Evolutionary conservation across 2,888 invertebrate genomes (phyloP), one percentile per base, ranked within the genome.

Genomic region (Phorcus lineatus): DNA sequence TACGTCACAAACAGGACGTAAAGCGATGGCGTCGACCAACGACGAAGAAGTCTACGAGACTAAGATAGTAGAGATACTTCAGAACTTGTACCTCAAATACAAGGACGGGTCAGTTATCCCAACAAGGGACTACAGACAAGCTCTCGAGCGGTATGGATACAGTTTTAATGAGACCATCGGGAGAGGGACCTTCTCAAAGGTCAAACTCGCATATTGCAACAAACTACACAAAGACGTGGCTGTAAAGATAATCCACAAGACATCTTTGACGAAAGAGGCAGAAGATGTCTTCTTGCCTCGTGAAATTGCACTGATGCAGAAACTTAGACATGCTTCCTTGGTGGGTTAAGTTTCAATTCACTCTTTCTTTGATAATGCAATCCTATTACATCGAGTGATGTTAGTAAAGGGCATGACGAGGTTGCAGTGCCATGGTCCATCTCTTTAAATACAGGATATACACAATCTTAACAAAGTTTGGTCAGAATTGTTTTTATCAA

Each of bases 191-290:
- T 80, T 66, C 53, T 78, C 82, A 16, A 86, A 84, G 82, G 70
- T 85, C 11, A 85, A 83, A 57, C 57, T 67, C 13, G 85, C 83
- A n/a, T 66, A 82, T 53, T 76, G 31, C 13, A 76, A 74, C 24
- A 76, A 75, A 77, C 57, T 52, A 6, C 76, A 81, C 28, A 78
- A 67, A n/a, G 70, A 81, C 17, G 84, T 85, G 19, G 86, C 86
- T 11, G 75, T 86, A 4, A 86, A 86, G 55, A 76, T 85, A 22
- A 84, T 85, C 17, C 74, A 77, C 55, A 86, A 85, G 70, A 76
- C 47, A 11, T 67, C 74, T 40, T 36, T 81, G 11, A 55, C 62
- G 0, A 57, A 77, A 22, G 80, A 78, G 54, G 74, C 78, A 17
- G 19, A 78, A 22, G 54, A 80, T 6, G 82, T 84, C 67, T 86